Evolutionary conservation across 1,140 invertebrate species (phyloP).

Genomic region (Eurosta solidaginis): DNA sequence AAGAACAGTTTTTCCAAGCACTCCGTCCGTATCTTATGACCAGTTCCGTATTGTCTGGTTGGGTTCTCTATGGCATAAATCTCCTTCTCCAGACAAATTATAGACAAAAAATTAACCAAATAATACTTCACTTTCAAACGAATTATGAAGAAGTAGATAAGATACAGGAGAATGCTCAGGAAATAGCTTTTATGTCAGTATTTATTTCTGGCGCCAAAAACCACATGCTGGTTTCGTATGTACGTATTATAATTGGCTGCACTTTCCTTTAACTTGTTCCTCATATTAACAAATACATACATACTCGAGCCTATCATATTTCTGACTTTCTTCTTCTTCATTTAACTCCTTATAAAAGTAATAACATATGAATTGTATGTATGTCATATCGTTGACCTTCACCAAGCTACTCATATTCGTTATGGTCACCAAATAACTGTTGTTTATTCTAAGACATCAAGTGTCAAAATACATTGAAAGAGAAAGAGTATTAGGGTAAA

Average conservation of each 20-base stretch:
- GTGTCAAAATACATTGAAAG: conserved; percentile 50
- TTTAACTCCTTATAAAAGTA: no score
- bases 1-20: no score
- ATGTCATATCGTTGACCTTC: conserved; percentile 43
- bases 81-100: no score
- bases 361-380: no score
- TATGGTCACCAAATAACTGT: conserved; percentile 48
- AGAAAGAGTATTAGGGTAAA: neutral
- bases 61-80: no score
- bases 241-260: neutral
- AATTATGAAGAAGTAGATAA: neutral
- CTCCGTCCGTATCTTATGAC: no score
- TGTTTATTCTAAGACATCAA: conserved; percentile 49
- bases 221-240: neutral
- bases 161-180: neutral
- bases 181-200: neutral
- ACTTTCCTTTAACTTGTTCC: neutral
- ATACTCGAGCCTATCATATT: no score
- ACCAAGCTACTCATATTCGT: conserved; percentile 52
- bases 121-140: neutral
- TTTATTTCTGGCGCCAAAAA: neutral
- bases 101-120: neutral
- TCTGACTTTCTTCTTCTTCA: neutral
- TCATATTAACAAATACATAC: no score
- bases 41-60: no score